These are phyloP conservation scores for Vicugna pacos DNA, from an alignment of 2,113 vertebrate genomes.

Conservation along the genomic window DNA sequence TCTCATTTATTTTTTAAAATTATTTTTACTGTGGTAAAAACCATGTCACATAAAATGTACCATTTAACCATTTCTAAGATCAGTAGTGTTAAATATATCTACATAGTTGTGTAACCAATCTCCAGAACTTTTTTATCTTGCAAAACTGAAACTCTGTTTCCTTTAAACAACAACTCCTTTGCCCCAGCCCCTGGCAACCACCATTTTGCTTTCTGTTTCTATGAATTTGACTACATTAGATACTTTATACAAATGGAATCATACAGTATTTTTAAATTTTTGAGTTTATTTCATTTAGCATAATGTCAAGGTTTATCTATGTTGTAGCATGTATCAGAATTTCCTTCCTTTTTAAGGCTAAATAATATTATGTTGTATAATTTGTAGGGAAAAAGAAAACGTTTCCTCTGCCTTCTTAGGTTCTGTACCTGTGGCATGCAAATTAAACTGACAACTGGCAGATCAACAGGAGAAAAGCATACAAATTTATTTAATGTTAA, in stretches of 20 bases:
- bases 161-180: not conserved
- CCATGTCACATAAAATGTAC: not conserved
- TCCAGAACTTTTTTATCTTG: not conserved
- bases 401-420: not conserved
- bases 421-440: not conserved
- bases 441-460: constrained; percentile 34
- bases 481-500: constrained; percentile 16
- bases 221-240: not conserved
- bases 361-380: not conserved
- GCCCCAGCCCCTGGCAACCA: too few relatives aligned
- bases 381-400: not conserved
- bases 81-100: not conserved
- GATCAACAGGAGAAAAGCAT: not conserved
- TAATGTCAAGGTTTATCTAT: not conserved
- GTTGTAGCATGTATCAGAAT: not conserved
- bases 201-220: constrained; percentile 14
- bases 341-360: not conserved
- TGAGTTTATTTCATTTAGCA: not conserved
- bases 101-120: not conserved
- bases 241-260: not conserved
- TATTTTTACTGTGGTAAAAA: constrained; percentile 36
- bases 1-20: not conserved
- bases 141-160: not conserved
- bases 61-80: not conserved
- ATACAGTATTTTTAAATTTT: not conserved